Evolutionary conservation across 2,797 vertebrate species (phyloP).

Genomic region (Macroramphosus scolopax): DNA sequence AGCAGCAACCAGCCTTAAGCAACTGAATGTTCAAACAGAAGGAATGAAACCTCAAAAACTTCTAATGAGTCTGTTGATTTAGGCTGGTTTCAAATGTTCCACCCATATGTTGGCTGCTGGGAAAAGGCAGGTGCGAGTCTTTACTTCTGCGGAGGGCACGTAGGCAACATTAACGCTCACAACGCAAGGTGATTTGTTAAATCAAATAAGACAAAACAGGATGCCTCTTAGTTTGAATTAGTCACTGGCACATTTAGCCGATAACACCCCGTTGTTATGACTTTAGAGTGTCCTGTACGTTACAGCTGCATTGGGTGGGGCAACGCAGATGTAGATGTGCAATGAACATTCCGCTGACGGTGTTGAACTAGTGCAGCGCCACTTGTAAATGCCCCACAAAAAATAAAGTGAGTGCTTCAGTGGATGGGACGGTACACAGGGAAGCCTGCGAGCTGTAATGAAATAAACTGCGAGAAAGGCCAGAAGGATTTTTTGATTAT

Average conservation of each 20-base stretch:
- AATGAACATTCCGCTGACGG: slow-evolving; percentile 3
- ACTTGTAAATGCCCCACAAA: slow-evolving; percentile 15
- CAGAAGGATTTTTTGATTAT: not conserved
- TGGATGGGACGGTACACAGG: not conserved
- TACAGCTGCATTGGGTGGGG: slow-evolving; percentile 16
- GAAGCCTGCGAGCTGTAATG: not conserved
- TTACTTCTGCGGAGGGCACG: slow-evolving; percentile 25
- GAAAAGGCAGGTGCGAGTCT: slow-evolving; percentile 35
- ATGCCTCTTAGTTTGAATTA: slow-evolving; percentile 1
- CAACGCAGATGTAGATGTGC: slow-evolving; percentile 22
- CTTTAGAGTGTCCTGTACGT: slow-evolving; percentile 6
- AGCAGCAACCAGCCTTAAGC: slow-evolving; percentile 20
- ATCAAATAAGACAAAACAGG: too few relatives aligned
- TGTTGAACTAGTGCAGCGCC: slow-evolving; percentile 5
- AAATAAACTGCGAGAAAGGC: slow-evolving; percentile 2
- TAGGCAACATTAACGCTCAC: slow-evolving; percentile 41
- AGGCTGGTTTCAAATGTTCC: slow-evolving; percentile 30
- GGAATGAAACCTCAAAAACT: too few relatives aligned
- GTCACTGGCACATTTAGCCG: slow-evolving; percentile 16
- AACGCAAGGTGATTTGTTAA: too few relatives aligned
- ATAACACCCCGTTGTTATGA: slow-evolving; percentile 4
- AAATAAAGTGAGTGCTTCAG: not conserved
- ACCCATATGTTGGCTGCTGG: slow-evolving; percentile 37
- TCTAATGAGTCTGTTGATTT: too few relatives aligned
- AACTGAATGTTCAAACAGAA: slow-evolving; percentile 28